These are phyloP conservation scores for Cepaea hortensis DNA, from an alignment of 2,888 invertebrate genomes.

Conservation along the genomic window DNA sequence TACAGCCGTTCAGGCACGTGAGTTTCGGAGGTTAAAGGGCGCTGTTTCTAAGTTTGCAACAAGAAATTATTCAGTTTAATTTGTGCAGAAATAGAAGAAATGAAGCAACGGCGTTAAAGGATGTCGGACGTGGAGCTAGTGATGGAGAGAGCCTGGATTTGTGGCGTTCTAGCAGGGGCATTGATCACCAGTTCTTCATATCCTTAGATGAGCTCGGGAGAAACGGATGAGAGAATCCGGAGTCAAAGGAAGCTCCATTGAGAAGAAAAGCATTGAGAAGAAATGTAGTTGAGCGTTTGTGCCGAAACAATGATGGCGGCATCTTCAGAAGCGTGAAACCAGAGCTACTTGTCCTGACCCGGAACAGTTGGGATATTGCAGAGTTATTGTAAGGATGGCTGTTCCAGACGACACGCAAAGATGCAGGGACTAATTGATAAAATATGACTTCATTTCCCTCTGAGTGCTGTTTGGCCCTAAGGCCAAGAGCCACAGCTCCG, in stretches of 20 bases:
- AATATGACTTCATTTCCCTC: conserved; percentile 49
- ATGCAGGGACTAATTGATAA: conserved; percentile 49
- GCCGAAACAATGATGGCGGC: conserved; percentile 30
- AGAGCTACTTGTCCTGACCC: not conserved
- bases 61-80: not conserved
- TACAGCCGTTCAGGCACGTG: not conserved
- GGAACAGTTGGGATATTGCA: conserved; percentile 1
- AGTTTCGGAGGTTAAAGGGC: not conserved
- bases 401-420: conserved; percentile 23
- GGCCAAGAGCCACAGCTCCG: not conserved
- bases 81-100: conserved; percentile 4
- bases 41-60: not conserved
- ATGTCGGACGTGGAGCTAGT: conserved; percentile 10
- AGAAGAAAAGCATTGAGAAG: not conserved
- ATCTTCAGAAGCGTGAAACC: conserved; percentile 22
- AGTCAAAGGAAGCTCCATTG: conserved; percentile 9
- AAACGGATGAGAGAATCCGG: conserved; percentile 37
- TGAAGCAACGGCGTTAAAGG: conserved; percentile 7
- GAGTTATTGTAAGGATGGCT: conserved; percentile 15
- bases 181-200: conserved; percentile 26
- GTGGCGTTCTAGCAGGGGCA: not conserved
- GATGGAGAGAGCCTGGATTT: conserved; percentile 21
- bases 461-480: not conserved
- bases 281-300: not conserved
- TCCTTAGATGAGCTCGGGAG: not conserved